Base-by-base conservation (phyloP, 2,888 invertebrate species). In the Noctua janthina region DNA sequence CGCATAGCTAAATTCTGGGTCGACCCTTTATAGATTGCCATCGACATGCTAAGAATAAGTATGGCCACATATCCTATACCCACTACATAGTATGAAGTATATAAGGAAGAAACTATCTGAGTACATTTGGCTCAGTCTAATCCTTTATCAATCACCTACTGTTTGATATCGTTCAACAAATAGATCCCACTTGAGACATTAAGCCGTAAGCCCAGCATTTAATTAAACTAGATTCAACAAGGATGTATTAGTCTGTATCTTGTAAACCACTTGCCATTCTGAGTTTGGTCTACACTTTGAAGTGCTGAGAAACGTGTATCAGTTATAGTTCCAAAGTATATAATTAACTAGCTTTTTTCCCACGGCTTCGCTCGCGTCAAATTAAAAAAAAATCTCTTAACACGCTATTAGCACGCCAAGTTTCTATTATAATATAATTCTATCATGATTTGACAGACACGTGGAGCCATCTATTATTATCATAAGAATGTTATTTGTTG, bases 151-250 rank as follows among this genome's bases (percentile, higher is more conserved):
- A 77, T 74, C 74, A 66, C 35, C 72, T 10, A 3, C 0, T 66
- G 23, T 81, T 67, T 66, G 73, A 67, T 74, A 68, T 72, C 56
- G 54, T n/a, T 85, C 29, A 85, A 74, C 77, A 74, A 71, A 64
- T 39, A 86, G 20, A 82, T 77, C 74, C 49, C 13, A 3, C 39
- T 51, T 66, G 23, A 77, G 72, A 71, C 35, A 64, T 74, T 71
- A 64, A 56, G 66, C 56, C 64, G 20, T 29, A 49, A 67, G 20
- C 49, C 67, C 23, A 43, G 39, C 59, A 23, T 64, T 72, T 75
- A 86, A 86, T 82, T 86, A 82, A 77, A 82, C 86, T 73, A 62
- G 46, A 59, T 75, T 69, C 68, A 82, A 82, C 86, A 70, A 54
- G 46, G 66, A 74, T 62, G 20, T 76, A 46, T 66, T 66, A 23